Evolutionary conservation across 2,113 vertebrate species (phyloP).

Genomic region (Anthoscopus minutus): DNA sequence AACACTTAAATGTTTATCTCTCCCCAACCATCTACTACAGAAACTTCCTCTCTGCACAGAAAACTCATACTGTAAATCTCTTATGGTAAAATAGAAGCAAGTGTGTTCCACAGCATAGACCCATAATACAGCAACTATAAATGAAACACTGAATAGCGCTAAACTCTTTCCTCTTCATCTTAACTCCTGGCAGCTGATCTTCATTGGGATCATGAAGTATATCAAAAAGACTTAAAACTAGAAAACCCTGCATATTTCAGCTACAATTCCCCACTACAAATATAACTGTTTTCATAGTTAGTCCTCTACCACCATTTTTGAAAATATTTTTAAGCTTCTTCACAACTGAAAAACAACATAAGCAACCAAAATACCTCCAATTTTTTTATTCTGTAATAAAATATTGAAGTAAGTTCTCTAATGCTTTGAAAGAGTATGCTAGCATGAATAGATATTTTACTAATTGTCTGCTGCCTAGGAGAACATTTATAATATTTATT

Average conservation of each 20-base stretch:
- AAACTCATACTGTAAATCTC: neutral
- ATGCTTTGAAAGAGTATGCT: neutral
- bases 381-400: neutral
- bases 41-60: neutral
- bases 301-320: neutral
- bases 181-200: neutral
- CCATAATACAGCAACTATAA: neutral
- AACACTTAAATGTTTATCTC: neutral
- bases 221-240: neutral
- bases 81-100: neutral
- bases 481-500: neutral
- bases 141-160: neutral
- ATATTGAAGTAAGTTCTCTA: neutral
- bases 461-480: neutral
- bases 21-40: neutral
- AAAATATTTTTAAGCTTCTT: neutral
- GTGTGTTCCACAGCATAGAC: neutral
- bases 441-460: neutral
- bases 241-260: neutral
- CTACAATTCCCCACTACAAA: neutral
- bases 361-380: neutral
- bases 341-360: neutral
- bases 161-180: neutral
- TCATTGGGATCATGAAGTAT: neutral
- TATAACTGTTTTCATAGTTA: neutral